Conservation (phyloP, 2,113 vertebrate genomes). For the Halichoerus grypus region DNA sequence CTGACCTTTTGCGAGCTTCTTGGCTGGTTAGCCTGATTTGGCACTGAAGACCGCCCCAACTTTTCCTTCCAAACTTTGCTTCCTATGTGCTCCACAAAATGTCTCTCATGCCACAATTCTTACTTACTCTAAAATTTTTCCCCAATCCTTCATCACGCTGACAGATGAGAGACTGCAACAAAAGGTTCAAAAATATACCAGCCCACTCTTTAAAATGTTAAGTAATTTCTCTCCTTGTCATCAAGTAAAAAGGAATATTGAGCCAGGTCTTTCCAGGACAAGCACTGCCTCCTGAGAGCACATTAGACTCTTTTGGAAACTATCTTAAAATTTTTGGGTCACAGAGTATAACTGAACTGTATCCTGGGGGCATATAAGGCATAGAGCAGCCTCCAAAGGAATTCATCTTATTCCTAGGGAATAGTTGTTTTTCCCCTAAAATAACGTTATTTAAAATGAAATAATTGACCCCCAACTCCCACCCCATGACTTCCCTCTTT, state of each 20-base stretch:
- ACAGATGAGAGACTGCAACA: constrained; percentile 59
- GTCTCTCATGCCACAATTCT: neutral
- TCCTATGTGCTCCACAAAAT: neutral
- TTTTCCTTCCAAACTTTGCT: constrained; percentile 5
- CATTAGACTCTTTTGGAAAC: constrained; percentile 58
- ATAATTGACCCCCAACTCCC: neutral
- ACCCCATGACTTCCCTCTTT: neutral
- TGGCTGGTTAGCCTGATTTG: neutral
- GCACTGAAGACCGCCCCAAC: neutral
- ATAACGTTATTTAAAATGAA: constrained; percentile 60
- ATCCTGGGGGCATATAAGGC: constrained; percentile 35
- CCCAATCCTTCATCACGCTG: constrained; percentile 59
- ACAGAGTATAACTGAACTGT: constrained; percentile 42
- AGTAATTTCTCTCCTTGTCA: constrained; percentile 51
- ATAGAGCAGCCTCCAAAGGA: constrained; percentile 1
- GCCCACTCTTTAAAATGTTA: constrained; percentile 65
- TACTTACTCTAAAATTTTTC: neutral
- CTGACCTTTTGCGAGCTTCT: neutral
- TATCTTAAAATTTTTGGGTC: constrained; percentile 60
- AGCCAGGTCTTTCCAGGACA: constrained; percentile 56
- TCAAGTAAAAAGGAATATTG: constrained; percentile 44
- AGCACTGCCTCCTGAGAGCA: constrained; percentile 26
- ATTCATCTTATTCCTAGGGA: constrained; percentile 31
- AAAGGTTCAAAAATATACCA: constrained; percentile 70
- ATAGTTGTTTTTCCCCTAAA: neutral